A percentile compares a stretch with the other conserved stretches of the same genome.
Evolutionary conservation across 2,888 invertebrate genomes (phyloP).

Genomic region (Drosophila parthenogenetica): DNA sequence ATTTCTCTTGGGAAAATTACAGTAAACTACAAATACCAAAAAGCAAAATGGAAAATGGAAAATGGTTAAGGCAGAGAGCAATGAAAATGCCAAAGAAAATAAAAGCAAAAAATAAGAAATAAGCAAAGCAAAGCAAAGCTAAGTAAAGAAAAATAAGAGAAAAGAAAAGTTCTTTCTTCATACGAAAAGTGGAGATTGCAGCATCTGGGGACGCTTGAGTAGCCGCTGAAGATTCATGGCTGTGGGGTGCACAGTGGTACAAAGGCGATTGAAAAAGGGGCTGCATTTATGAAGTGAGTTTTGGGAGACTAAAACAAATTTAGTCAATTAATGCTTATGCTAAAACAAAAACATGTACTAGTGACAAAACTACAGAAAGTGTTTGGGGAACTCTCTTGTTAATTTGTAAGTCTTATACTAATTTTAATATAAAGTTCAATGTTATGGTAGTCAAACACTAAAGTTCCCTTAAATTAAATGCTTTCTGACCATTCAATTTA

Average conservation of each 20-base stretch:
- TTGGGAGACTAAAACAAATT: too few species aligned
- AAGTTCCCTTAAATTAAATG: not conserved
- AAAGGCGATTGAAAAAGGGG: not conserved
- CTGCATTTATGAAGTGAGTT: too few species aligned
- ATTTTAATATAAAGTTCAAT: too few species aligned
- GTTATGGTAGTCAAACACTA: too few species aligned
- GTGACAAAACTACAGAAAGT: too few species aligned
- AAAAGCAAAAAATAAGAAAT: slow-evolving; percentile 41
- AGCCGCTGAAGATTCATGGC: slow-evolving; percentile 22
- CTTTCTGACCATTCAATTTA: too few species aligned
- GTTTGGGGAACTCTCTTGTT: too few species aligned
- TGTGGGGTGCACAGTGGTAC: slow-evolving; percentile 25
- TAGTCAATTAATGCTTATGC: too few species aligned
- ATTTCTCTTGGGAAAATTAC: slow-evolving; percentile 66
- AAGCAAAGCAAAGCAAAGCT: slow-evolving; percentile 30
- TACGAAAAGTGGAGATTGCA: slow-evolving; percentile 53
- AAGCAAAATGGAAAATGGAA: slow-evolving; percentile 8
- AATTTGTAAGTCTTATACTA: too few species aligned
- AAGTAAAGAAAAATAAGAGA: slow-evolving; percentile 44
- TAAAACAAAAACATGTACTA: too few species aligned
- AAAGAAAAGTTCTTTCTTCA: slow-evolving; percentile 70
- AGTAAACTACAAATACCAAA: slow-evolving; percentile 50
- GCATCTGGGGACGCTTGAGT: slow-evolving; percentile 43
- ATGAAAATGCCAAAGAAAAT: slow-evolving; percentile 12
- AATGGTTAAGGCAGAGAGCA: slow-evolving; percentile 1